Base-by-base conservation (phyloP, 1,140 invertebrate genomes). In the Drosophila pseudoobscura region DNA sequence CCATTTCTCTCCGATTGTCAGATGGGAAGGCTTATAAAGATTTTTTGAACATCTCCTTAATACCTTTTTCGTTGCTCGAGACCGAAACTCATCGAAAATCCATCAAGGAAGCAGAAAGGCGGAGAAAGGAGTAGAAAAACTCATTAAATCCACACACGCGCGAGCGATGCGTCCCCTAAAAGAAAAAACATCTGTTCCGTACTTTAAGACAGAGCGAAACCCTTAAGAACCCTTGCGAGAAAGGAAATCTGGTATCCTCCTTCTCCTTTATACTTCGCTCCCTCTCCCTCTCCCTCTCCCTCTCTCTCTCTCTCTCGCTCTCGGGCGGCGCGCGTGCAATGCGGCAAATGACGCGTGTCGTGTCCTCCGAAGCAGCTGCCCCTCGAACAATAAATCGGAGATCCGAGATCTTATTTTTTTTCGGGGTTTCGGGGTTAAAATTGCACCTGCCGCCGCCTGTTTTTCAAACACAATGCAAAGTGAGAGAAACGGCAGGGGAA, bases 261-360 rank as follows among this genome's bases (percentile, higher is more conserved):
- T 20, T 2, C 20, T 20, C 20, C 20, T 20, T 20, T 20, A 20
- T 20, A 2, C 20, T 20, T 20, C 20, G 2, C 20, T 20, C 20
- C 1, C 20, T 17, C 17, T 43, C 26, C 31, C 11, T 26, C 35
- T 43, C 24, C n/a, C 11, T 1, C n/a, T n/a, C n/a, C n/a, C n/a
- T 22, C 17, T 55, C 54, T 51, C 31, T 43, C 26, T 54, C 20
- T 8, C 26, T 20, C 45, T 55, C 35, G 6, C 22, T 53, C 29
- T 56, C 52, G 22, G 20, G 55, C 59, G 3, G 35, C 35, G 60
- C 78, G 66, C 78, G 77, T 80, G 77, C 61, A 76, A 54, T 45
- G 57, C 31, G 45, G 60, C 74, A 60, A 57, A 51, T 62, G 82
- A 85, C 80, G 80, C 80, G 80, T 85, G 80, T 74, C 80, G 66